Percentiles rank a stretch among this genome's conserved stretches.
Evolutionary conservation across 1,140 invertebrate genomes (phyloP).

Genomic region (Notospermus geniculatus): DNA sequence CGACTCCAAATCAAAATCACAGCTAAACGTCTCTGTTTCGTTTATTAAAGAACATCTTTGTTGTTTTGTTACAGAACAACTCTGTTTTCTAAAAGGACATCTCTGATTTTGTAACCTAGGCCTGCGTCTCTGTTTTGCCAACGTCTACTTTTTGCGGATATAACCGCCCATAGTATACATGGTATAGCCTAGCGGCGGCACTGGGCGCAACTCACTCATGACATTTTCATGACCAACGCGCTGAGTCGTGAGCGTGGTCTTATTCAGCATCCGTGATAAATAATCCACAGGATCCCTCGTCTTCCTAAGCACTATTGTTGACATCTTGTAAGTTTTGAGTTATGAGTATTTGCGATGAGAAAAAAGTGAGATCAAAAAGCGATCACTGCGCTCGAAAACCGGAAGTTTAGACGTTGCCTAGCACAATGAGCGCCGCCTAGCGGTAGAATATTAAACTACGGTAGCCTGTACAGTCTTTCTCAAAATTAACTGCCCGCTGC

Average conservation of each 20-base stretch:
- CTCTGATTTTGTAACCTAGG: too few relatives aligned
- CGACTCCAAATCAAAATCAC: too few relatives aligned
- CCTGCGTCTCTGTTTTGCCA: too few relatives aligned
- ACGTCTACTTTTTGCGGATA: too few relatives aligned
- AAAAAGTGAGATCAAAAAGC: not conserved
- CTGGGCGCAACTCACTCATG: conserved; percentile 30
- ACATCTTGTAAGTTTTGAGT: conserved; percentile 21
- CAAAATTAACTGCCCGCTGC: too few relatives aligned
- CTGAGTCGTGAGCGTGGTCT: conserved; percentile 37
- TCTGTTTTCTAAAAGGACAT: too few relatives aligned
- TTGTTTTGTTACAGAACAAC: not conserved
- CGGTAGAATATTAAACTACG: too few relatives aligned
- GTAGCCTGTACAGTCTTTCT: too few relatives aligned
- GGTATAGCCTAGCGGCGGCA: not conserved
- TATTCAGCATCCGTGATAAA: conserved; percentile 40
- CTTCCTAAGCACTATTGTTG: conserved; percentile 24
- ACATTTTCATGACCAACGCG: conserved; percentile 34
- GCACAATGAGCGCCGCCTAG: conserved; percentile 8
- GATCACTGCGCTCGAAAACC: too few relatives aligned
- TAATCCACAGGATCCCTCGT: conserved; percentile 30
- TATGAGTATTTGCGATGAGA: not conserved
- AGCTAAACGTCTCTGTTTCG: too few relatives aligned
- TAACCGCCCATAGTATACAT: too few relatives aligned
- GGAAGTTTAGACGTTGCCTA: conserved; percentile 35
- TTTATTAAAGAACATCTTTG: not conserved